A percentile compares a stretch with the other conserved stretches of the same genome.
phyloP scores from a whole-genome alignment of 2,113 vertebrate genomes.

The Phalacrocorax brasilianus region DNA sequence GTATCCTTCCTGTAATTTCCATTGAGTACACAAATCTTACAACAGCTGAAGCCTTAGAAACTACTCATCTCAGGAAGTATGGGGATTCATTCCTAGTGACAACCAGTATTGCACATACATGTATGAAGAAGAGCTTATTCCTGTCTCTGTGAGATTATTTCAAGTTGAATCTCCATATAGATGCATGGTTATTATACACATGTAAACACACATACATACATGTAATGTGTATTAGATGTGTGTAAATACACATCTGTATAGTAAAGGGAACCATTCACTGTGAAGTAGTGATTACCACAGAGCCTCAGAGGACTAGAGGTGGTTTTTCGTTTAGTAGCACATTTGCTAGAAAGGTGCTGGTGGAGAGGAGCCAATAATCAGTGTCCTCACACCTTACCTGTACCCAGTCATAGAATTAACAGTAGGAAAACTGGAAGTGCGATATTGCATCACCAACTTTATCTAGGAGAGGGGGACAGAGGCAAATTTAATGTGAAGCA shows the following conservation, averaged over 20 bases:
- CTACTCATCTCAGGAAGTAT: not conserved
- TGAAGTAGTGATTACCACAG: not conserved
- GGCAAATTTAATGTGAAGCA: not conserved
- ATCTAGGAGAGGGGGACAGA: not conserved
- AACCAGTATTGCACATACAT: not conserved
- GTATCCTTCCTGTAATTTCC: not conserved
- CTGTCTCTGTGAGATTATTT: not conserved
- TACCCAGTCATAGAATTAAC: not conserved
- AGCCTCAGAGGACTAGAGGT: not conserved
- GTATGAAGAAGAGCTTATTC: not conserved
- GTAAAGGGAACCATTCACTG: not conserved
- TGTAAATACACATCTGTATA: accelerated
- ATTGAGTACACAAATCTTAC: not conserved
- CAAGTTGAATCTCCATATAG: accelerated
- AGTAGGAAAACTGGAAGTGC: not conserved
- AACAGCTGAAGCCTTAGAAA: not conserved
- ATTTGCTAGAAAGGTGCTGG: not conserved
- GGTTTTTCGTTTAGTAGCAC: not conserved
- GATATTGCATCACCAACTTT: not conserved
- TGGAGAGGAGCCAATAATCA: not conserved
- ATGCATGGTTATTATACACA: not conserved
- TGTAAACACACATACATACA: too few relatives aligned
- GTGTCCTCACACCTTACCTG: not conserved
- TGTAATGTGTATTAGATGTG: too few relatives aligned
- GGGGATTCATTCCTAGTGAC: not conserved